Evolutionary conservation across 2,888 invertebrate genomes (phyloP).

Genomic region (Anticlea derivata): DNA sequence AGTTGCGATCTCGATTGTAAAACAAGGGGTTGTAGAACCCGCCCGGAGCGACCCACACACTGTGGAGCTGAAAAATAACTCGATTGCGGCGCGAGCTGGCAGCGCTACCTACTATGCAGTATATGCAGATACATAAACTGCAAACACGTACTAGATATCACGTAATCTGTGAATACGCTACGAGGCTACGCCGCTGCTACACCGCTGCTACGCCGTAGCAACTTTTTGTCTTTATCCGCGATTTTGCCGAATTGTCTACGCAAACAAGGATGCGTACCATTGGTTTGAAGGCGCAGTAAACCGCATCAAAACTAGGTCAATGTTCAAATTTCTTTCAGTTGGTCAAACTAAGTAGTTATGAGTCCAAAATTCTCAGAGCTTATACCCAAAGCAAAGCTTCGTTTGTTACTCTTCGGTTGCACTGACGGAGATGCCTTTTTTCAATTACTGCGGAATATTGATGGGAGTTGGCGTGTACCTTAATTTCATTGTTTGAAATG

Average conservation of each 20-base stretch:
- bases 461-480: not conserved
- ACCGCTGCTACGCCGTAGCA: constrained; percentile 5
- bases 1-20: not conserved
- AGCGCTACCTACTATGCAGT: not conserved
- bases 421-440: not conserved
- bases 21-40: not conserved
- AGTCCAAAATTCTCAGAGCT: not conserved
- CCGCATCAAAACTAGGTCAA: not conserved
- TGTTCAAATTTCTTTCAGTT: not conserved
- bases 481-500: not conserved
- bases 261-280: not conserved
- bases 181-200: too few relatives aligned
- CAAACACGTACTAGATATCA: not conserved
- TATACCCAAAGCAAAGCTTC: not conserved
- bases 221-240: not conserved
- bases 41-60: not conserved
- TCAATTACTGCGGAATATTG: not conserved
- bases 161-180: not conserved
- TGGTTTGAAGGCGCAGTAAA: not conserved
- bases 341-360: not conserved
- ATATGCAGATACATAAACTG: not conserved
- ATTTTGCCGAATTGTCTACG: not conserved
- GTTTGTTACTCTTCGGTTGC: not conserved
- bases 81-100: not conserved
- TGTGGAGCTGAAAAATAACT: not conserved